A percentile compares a stretch with the other conserved stretches of the same genome.
phyloP scores from a whole-genome alignment of 92 coral and sea anemone species.

The Epizoanthus fatuus region DNA sequence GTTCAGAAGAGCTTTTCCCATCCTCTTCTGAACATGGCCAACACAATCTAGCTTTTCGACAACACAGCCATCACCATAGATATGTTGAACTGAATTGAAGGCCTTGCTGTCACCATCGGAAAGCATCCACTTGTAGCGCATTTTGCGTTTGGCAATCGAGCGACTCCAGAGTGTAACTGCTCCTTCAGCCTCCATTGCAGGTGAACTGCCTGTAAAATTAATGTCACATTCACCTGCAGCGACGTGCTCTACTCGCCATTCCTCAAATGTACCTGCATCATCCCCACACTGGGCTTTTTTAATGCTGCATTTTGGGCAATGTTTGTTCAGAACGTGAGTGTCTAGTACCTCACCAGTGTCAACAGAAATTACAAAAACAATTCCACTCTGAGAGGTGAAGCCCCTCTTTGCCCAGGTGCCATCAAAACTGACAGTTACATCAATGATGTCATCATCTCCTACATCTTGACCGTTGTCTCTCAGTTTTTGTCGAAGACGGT shows the following conservation, averaged over 20 bases:
- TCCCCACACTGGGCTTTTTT: conserved; percentile 16
- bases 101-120: conserved; percentile 76
- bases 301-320: conserved; percentile 11
- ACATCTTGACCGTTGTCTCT: no score
- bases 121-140: conserved; percentile 68
- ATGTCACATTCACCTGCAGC: conserved; percentile 24
- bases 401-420: neutral
- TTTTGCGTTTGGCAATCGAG: conserved; percentile 56
- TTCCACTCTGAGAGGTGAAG: conserved; percentile 12
- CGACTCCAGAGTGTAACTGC: conserved; percentile 66
- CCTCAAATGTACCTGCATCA: conserved; percentile 18
- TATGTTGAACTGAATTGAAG: conserved; percentile 53
- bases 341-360: no score
- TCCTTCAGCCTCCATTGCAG: conserved; percentile 67
- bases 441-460: no score
- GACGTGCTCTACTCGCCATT: no score
- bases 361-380: conserved; percentile 5
- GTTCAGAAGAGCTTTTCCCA: conserved; percentile 65
- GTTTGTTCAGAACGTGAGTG: conserved; percentile 9
- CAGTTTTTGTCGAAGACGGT: no score
- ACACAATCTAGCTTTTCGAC: conserved; percentile 70
- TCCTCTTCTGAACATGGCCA: conserved; percentile 72
- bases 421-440: no score
- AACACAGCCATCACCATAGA: conserved; percentile 25
- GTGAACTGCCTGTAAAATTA: conserved; percentile 68